These are phyloP conservation scores for Bursaphelenchus mucronatus DNA, from an alignment of 1,140 invertebrate genomes.

Conservation along the genomic window DNA sequence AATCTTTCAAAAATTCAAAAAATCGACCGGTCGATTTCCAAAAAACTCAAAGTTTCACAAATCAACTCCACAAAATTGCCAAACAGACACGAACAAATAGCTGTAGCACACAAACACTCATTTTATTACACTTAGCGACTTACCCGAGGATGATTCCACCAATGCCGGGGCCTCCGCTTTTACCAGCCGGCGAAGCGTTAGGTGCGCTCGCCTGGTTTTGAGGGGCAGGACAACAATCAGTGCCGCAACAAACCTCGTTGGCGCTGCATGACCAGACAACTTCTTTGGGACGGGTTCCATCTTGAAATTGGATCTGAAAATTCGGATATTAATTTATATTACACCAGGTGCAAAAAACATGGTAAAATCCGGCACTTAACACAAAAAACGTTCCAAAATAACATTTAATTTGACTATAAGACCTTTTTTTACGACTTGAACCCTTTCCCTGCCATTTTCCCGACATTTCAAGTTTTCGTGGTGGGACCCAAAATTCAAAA, in stretches of 20 bases:
- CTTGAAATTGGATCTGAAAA: conserved; percentile 49
- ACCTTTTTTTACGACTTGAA: no score
- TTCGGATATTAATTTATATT: neutral
- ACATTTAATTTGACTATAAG: no score
- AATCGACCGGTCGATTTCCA: no score
- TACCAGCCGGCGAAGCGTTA: conserved; percentile 9
- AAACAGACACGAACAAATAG: no score
- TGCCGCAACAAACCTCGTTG: conserved; percentile 49
- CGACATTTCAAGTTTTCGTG: no score
- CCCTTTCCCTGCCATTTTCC: no score
- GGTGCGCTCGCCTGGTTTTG: conserved; percentile 5
- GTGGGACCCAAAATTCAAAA: no score
- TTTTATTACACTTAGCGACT: conserved; percentile 21
- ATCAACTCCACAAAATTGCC: no score
- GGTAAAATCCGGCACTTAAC: no score
- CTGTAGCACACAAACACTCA: conserved; percentile 9
- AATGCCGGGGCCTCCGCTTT: neutral
- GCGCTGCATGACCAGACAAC: conserved; percentile 53
- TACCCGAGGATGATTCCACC: conserved; percentile 21
- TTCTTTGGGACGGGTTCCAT: conserved; percentile 52
- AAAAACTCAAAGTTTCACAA: no score
- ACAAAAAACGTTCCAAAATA: no score
- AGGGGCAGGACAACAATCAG: conserved; percentile 38
- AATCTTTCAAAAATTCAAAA: no score
- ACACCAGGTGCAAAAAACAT: neutral